Conservation (phyloP, 2,113 vertebrate genomes). For the Peromyscus polionotus region DNA sequence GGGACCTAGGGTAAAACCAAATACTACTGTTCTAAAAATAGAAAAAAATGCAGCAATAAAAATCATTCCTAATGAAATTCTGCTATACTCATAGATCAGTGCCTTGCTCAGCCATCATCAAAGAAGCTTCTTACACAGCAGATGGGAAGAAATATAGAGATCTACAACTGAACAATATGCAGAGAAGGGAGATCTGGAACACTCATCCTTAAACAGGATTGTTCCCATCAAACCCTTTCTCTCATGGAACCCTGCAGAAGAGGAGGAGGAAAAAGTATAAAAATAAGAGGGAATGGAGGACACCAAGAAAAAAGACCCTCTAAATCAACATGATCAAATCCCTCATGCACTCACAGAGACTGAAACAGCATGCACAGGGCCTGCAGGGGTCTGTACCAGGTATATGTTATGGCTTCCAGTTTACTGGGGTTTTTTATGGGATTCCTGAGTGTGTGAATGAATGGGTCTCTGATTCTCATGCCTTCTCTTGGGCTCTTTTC, state of each 20-base stretch:
- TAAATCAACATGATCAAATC: neutral
- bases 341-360: neutral
- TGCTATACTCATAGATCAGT: neutral
- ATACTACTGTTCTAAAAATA: neutral
- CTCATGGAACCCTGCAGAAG: neutral
- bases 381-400: neutral
- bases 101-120: neutral
- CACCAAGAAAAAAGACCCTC: neutral
- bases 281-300: neutral
- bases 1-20: neutral
- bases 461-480: too few relatives aligned
- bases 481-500: too few relatives aligned
- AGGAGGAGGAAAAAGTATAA: neutral
- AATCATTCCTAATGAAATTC: neutral
- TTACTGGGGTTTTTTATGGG: too few relatives aligned
- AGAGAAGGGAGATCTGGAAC: neutral
- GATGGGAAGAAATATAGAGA: neutral
- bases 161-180: neutral
- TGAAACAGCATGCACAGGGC: neutral
- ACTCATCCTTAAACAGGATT: neutral
- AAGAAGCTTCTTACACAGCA: neutral
- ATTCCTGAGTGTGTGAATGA: too few relatives aligned
- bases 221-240: neutral
- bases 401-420: neutral
- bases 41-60: neutral